phyloP scores from a whole-genome alignment of 2,113 vertebrate genomes.

The Prochilodus magdalenae region DNA sequence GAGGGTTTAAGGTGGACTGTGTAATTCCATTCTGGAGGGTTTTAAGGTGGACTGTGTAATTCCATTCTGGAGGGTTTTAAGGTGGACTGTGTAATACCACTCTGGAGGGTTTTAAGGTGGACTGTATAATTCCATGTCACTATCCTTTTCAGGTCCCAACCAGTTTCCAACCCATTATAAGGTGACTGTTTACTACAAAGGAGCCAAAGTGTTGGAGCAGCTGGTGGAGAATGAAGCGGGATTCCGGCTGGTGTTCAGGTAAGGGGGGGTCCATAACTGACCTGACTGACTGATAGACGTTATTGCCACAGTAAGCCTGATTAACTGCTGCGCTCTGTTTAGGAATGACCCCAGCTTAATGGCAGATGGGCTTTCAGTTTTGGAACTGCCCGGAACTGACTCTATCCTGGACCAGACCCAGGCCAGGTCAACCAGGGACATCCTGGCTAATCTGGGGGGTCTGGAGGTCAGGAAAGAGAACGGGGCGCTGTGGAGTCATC shows the following conservation, averaged over 20 bases:
- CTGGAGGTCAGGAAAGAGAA: conserved; percentile 71
- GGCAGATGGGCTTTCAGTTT: conserved; percentile 14
- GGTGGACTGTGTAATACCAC: no score
- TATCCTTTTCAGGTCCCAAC: background rate
- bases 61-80: no score
- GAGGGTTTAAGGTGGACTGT: no score
- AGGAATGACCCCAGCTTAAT: background rate
- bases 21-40: no score
- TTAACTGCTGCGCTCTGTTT: background rate
- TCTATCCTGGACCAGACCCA: conserved; percentile 73
- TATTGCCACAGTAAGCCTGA: no score
- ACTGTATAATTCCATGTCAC: background rate
- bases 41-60: no score
- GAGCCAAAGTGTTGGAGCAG: conserved; percentile 72
- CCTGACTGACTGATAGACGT: no score
- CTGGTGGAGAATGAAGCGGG: conserved; percentile 72
- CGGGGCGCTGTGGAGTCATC: conserved; percentile 60
- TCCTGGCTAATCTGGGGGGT: conserved; percentile 79
- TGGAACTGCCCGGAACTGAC: conserved; percentile 74
- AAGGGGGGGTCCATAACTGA: conserved; percentile 3
- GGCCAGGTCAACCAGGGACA: conserved; percentile 64
- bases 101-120: no score
- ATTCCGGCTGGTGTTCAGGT: conserved; percentile 79
- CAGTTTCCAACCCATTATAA: conserved; percentile 76
- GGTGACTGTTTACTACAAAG: conserved; percentile 82